These are phyloP conservation scores for Holcopasites calliopsidis DNA, from an alignment of 1,140 invertebrate genomes.

Conservation along the genomic window DNA sequence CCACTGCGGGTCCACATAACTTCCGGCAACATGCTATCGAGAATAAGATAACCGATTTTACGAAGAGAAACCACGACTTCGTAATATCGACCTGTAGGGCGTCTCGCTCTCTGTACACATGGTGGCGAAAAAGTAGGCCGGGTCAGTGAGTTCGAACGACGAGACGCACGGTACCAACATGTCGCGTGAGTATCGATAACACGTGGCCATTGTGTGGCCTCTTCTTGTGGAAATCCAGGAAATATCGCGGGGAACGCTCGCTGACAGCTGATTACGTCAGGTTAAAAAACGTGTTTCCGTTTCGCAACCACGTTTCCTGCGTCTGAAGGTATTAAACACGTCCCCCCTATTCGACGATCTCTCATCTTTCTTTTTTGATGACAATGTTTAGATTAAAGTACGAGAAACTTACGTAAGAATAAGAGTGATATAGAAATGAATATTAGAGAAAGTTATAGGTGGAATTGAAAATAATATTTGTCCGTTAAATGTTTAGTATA, in stretches of 20 bases:
- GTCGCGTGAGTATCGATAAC: constrained; percentile 52
- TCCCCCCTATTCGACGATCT: neutral
- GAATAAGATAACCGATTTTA: constrained; percentile 66
- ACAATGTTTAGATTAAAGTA: too few species aligned
- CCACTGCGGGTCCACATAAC: constrained; percentile 56
- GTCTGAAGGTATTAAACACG: neutral
- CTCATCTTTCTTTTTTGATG: too few species aligned
- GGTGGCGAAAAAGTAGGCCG: constrained; percentile 73
- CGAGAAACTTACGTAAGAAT: too few species aligned
- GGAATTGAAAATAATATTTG: too few species aligned
- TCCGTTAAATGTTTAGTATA: too few species aligned
- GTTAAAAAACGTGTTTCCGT: constrained; percentile 18
- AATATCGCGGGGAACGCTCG: neutral
- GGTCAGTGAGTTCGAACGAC: constrained; percentile 44
- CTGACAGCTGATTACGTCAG: constrained; percentile 2
- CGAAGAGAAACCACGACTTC: constrained; percentile 66
- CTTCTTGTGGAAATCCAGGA: neutral
- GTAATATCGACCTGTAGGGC: constrained; percentile 52
- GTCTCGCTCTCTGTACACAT: constrained; percentile 64
- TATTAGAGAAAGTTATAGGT: too few species aligned
- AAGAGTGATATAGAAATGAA: too few species aligned
- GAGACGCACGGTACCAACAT: constrained; percentile 31
- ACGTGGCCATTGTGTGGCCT: constrained; percentile 22
- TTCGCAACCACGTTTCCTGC: neutral
- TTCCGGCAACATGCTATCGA: constrained; percentile 34